These are phyloP conservation scores for Thymallus thymallus DNA, from an alignment of 2,113 vertebrate genomes.

Conservation along the genomic window DNA sequence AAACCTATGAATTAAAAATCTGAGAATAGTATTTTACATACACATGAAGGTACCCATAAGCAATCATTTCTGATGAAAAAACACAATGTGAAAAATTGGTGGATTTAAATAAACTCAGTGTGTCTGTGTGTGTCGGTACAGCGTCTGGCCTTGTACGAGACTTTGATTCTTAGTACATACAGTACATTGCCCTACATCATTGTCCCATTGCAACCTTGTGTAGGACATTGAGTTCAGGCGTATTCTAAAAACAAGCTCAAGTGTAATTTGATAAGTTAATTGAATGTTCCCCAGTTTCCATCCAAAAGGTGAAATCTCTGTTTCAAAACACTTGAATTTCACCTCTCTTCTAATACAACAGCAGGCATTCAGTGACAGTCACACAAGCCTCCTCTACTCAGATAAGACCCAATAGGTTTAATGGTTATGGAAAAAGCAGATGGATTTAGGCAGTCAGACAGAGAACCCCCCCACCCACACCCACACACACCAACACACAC, in stretches of 20 bases:
- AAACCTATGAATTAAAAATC: too few species aligned
- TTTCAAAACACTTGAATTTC: too few species aligned
- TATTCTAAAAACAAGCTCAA: background rate
- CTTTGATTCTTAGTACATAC: slow-evolving; percentile 37
- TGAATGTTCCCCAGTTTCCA: background rate
- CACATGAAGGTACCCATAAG: too few species aligned
- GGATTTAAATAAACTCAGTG: background rate
- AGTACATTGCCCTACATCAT: background rate
- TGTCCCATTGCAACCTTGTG: background rate
- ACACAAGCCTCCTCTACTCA: too few species aligned
- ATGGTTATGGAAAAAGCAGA: too few species aligned
- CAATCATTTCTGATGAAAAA: too few species aligned
- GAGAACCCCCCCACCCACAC: background rate
- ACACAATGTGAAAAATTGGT: too few species aligned
- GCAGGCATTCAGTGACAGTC: too few species aligned
- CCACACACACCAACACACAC: background rate
- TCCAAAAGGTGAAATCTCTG: background rate
- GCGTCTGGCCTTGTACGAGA: background rate
- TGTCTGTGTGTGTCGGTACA: background rate
- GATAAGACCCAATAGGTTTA: too few species aligned
- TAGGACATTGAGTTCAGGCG: background rate
- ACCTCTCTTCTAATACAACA: too few species aligned
- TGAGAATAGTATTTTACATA: too few species aligned
- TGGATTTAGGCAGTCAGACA: too few species aligned
- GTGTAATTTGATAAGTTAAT: background rate